Percentiles rank a stretch among this genome's conserved stretches.
Evolutionary conservation across 2,113 vertebrate genomes (phyloP).

Genomic region (Nyctibius bracteatus): DNA sequence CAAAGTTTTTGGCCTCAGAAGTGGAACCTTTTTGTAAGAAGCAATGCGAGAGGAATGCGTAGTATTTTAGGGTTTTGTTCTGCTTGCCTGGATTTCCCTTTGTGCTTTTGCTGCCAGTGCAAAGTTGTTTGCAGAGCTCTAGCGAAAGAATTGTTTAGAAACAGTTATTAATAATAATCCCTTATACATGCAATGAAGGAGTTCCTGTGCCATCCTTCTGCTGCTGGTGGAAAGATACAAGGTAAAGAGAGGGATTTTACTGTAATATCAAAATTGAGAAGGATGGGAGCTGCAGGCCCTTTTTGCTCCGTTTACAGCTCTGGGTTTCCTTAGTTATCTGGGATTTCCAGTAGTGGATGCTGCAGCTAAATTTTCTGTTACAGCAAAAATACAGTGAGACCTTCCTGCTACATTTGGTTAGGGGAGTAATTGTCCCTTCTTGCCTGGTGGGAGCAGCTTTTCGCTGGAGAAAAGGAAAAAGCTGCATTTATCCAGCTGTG

Average conservation of each 20-base stretch:
- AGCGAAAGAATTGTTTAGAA: background rate
- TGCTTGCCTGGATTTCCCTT: background rate
- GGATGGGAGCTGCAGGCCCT: background rate
- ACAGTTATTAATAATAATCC: background rate
- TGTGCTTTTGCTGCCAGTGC: background rate
- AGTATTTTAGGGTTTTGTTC: background rate
- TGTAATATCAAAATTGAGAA: background rate
- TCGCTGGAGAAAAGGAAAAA: background rate
- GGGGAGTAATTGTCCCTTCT: background rate
- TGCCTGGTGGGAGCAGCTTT: background rate
- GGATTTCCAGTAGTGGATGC: background rate
- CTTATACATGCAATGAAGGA: background rate
- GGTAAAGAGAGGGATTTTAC: background rate
- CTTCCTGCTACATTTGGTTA: background rate
- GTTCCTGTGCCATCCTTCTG: background rate
- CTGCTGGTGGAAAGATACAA: background rate
- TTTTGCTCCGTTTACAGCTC: background rate
- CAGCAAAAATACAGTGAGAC: background rate
- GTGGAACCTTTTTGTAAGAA: conserved; percentile 10
- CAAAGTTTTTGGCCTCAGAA: background rate
- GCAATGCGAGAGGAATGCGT: background rate
- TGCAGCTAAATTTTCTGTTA: background rate
- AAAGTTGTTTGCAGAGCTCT: background rate
- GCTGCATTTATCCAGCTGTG: background rate
- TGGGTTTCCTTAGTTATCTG: background rate